Base-by-base conservation (phyloP, 2,888 invertebrate species). In the Drosophila tanythrix region DNA sequence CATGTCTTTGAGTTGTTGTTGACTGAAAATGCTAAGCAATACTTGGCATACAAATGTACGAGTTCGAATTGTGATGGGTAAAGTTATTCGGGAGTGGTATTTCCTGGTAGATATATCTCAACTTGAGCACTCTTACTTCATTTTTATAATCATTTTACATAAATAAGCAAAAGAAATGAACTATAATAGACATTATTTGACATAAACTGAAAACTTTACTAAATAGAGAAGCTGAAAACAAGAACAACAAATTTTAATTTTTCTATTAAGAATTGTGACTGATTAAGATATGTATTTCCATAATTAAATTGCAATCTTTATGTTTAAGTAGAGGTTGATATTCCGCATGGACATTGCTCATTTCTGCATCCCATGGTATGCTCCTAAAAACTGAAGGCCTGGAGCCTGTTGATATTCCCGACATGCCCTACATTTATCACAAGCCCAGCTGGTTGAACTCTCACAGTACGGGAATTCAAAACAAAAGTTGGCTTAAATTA, bases 401-500 rank as follows among this genome's bases (percentile, higher is more conserved):
- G 60, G 18, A 76, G 65, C 62, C 68, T 80, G 76, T 80, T 80
- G 71, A 71, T 81, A 71, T 81, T 81, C 38, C 52, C 55, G 43
- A 56, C 43, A 67, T 69, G 48, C 25, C 8, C 27, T 29, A 60
- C 67, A 74, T 67, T 61, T 65, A 70, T 46, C 64, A 64, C n/a
- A 53, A 29, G 11, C 38, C 43, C 81, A 81, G 78, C 78, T 81
- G 78, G 62, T 69, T 56, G 68, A 38, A 36, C 61, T 78, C 81
- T 63, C 81, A 81, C 58, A 75, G 59, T 43, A 51, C 69, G 48
- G 63, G 57, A 65, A 73, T 68, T 61, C 82, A 82, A 84, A 84
- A 85, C 85, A 85, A 85, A 85, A 89, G 88, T 88, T 85, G 85
- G 85, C 89, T 89, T 89, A 88, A 87, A 87, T 84, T 66, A 89